Evolutionary conservation across 2,113 vertebrate genomes (phyloP).

Genomic region (Setophaga petechia): DNA sequence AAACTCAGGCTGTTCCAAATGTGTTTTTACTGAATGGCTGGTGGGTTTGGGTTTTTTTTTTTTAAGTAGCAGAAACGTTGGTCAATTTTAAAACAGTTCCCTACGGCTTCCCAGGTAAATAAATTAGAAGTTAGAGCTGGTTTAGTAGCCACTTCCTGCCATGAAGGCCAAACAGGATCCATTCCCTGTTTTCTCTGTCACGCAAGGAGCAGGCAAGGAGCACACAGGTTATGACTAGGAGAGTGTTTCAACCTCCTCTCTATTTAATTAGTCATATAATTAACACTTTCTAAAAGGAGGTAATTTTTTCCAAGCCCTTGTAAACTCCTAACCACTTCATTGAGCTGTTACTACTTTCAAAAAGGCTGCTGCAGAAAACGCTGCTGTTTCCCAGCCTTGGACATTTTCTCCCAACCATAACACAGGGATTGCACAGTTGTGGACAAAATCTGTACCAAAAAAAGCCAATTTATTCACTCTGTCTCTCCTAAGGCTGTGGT

Average conservation of each 20-base stretch:
- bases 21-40: conserved; percentile 48
- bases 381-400: neutral
- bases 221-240: conserved; percentile 47
- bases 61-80: neutral
- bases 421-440: neutral
- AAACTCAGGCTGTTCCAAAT: neutral
- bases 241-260: conserved; percentile 53
- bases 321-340: conserved; percentile 48
- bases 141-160: conserved; percentile 60
- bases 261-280: conserved; percentile 70
- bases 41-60: neutral
- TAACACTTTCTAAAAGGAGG: conserved; percentile 60
- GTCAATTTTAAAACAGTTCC: conserved; percentile 45
- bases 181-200: conserved; percentile 57
- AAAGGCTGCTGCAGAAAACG: conserved; percentile 26
- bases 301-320: conserved; percentile 49
- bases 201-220: neutral
- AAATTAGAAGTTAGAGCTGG: conserved; percentile 46
- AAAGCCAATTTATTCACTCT: neutral
- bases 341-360: conserved; percentile 19
- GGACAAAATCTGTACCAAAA: neutral
- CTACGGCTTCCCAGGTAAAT: conserved; percentile 53
- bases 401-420: neutral
- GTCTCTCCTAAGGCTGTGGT: neutral
- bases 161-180: conserved; percentile 43